Conservation (phyloP, 2,113 vertebrate genomes). For the Opisthocomus hoazin region DNA sequence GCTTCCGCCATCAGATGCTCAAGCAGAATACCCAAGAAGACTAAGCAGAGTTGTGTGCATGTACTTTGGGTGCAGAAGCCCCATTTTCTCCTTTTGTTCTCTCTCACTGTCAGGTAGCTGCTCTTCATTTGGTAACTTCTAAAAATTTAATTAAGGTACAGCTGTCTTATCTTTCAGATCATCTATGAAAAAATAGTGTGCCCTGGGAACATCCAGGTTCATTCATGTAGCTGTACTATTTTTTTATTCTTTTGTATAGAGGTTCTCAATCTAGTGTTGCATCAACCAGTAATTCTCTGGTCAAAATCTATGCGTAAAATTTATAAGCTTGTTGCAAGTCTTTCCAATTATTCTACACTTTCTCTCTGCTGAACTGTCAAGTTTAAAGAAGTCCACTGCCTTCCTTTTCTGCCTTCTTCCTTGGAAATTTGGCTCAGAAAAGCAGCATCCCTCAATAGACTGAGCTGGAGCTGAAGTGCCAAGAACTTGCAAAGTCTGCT, state of each 20-base stretch:
- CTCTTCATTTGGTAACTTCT: constrained; percentile 11
- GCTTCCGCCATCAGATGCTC: neutral
- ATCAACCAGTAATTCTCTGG: neutral
- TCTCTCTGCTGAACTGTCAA: constrained; percentile 12
- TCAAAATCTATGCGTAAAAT: neutral
- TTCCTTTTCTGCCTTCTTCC: neutral
- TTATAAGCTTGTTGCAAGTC: neutral
- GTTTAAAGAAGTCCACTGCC: neutral
- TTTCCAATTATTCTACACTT: constrained; percentile 3
- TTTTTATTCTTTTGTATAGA: neutral
- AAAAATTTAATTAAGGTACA: constrained; percentile 12
- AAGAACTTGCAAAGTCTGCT: neutral
- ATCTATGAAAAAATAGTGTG: neutral
- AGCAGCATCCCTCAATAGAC: neutral
- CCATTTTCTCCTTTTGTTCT: neutral
- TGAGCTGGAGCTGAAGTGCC: constrained; percentile 23
- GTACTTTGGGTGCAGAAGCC: neutral
- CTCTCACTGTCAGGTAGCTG: neutral
- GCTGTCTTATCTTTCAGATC: neutral
- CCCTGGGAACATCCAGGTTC: neutral
- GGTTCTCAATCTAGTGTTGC: neutral
- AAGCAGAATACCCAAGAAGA: neutral
- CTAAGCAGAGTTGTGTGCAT: neutral
- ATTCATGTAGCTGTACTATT: neutral
- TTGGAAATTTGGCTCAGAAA: constrained; percentile 16